Base-by-base conservation (phyloP, 2,113 vertebrate species). In the Indri indri region DNA sequence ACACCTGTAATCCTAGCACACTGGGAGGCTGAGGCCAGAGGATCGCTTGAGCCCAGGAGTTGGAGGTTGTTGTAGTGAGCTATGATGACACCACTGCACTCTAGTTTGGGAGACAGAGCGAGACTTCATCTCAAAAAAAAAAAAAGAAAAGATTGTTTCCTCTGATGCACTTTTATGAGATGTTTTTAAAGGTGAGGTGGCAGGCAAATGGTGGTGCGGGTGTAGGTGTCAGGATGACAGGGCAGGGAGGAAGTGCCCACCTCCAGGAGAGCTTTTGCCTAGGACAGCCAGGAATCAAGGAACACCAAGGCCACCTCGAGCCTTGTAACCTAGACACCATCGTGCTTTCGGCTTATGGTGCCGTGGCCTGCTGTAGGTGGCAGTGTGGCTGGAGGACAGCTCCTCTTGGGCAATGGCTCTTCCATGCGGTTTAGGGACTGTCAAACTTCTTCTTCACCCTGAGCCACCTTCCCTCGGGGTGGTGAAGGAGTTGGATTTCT, bases 81-180 rank as follows among this genome's bases (percentile, higher is more conserved):
- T 57, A 57, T 57, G 54, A 57, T 57, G 20, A 57, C 7, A 22
- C 54, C 52, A 8, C 54, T 57, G 54, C 54, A 57, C 20, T 57
- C 54, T 57, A 57, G 54, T 20, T 57, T 20, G 54, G 20, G 20
- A 6, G 20, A 57, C 54, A 57, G 54, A 57, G 54, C 54, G 6
- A 57, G 54, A 57, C 20, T 42, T 42, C 40, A 5, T 42, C 40
- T 42, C 40, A 50, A 2, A 50, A 42, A 42, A 47, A 8, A 50
- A 52, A 52, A 52, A 52, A 52, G 73, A 74, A 79, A 95, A 80
- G 79, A 61, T 42, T 54, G 61, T 57, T 93, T 91, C 88, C 92
- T 93, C 74, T 71, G 90, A 90, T 40, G 84, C 32, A 32, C 20
- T 37, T 90, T 92, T 85, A 94, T 27, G 27, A 97, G 94, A 14